Base-by-base conservation (phyloP, 2,888 invertebrate species). In the Pristionchus mayeri region DNA sequence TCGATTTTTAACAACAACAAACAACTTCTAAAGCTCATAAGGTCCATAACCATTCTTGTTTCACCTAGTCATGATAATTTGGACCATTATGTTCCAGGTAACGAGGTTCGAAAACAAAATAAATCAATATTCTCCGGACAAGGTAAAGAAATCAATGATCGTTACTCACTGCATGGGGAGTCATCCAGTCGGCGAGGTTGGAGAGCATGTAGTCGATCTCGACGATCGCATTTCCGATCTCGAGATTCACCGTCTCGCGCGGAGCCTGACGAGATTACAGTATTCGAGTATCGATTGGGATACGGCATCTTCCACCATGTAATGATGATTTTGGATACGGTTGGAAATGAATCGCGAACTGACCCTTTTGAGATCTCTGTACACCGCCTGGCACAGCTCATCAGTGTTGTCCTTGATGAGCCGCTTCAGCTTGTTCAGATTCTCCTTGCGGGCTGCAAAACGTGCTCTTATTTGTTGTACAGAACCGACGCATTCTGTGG, bases 321-420 rank as follows among this genome's bases (percentile, higher is more conserved):
- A n/a, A n/a, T n/a, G n/a, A 24, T 7, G 0, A 34, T 21, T 67
- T 54, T n/a, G 16, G 13, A 16, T 27, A 18, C 50, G n/a, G 21
- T 30, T 18, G 21, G n/a, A n/a, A n/a, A n/a, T n/a, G n/a, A n/a
- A 48, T 48, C 21, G 30, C 6, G 21, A 44, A 44, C 87, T 71
- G 24, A 90, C 90, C 52, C 91, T 87, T 81, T 86, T 87, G 48
- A 91, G 86, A 80, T 91, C 91, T 60, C 90, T 90, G 86, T 90
- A 88, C 30, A 91, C 90, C 13, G 89, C 92, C 6, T 89, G 89
- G 13, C 87, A 79, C 16, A 91, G 83, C 21, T 85, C 85, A 13
- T 88, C 90, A 24, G 86, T 79, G 44, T 92, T 88, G 11, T 90
- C 89, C 24, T 85, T 76, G 52, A 91, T 85, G 11, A 90, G 78